phyloP scores from a whole-genome alignment of 2,113 vertebrate genomes.

The Chitala chitala region DNA sequence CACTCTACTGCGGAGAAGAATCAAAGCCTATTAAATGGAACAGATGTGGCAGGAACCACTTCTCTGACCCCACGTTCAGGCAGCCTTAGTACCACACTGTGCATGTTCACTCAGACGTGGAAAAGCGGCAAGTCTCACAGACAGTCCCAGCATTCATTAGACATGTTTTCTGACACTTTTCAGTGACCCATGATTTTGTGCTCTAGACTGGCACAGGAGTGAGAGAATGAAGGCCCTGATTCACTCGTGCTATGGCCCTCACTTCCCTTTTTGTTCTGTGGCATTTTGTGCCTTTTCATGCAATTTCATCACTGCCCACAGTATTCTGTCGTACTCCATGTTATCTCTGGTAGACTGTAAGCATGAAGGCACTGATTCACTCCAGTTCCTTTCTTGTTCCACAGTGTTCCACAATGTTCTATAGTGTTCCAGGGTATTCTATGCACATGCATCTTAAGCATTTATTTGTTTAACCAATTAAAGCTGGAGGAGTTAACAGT shows the following conservation, averaged over 20 bases:
- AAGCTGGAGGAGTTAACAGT: slow-evolving; percentile 9
- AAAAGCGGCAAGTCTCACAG: slow-evolving; percentile 7
- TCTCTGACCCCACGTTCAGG: not conserved
- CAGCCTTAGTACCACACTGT: not conserved
- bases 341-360: too few relatives aligned
- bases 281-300: too few relatives aligned
- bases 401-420: too few relatives aligned
- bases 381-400: too few relatives aligned
- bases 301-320: too few relatives aligned
- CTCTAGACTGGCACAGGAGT: not conserved
- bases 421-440: not conserved
- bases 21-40: not conserved
- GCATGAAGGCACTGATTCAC: too few relatives aligned
- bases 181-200: slow-evolving; percentile 8
- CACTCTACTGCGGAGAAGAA: not conserved
- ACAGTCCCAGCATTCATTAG: slow-evolving; percentile 20
- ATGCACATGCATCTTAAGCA: slow-evolving; percentile 18
- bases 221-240: slow-evolving; percentile 1
- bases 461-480: slow-evolving; percentile 17
- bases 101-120: slow-evolving; percentile 11
- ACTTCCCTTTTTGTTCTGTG: not conserved
- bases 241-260: not conserved
- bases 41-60: not conserved
- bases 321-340: too few relatives aligned
- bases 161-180: slow-evolving; percentile 21